Evolutionary conservation across 2,113 vertebrate species (phyloP), one percentile per base, ranked within the genome.

Genomic region (Ivindomyrus marchei): DNA sequence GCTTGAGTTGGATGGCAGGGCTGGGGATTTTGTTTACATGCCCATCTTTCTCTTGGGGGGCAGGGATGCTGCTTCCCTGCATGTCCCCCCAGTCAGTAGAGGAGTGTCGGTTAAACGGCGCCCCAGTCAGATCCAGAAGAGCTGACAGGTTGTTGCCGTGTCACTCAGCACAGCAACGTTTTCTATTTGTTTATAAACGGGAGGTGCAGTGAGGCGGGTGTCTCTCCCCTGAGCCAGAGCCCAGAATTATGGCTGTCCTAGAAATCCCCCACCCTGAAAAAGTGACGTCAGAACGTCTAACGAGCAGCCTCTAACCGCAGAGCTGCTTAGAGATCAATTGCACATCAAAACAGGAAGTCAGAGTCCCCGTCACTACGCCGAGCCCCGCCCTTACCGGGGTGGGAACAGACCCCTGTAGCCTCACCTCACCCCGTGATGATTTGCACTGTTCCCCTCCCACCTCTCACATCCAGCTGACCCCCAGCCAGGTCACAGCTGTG

Each of bases 371-470:
- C 5, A 4, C 46, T 42, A 80, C 36, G 1, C 31, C 15, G 19
- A 39, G 74, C 31, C 74, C 70, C 4, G 6, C 11, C 15, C 31
- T 80, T 15, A 80, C 13, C 15, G 1, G 74, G 74, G 74, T 13
- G 88, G 88, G 88, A 70, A 31, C 90, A 92, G 92, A 93, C 88
- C 46, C 53, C 10, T 10, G 1, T 89, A 70, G 52, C 89, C 66
- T 87, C 92, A 91, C 42, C 90, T 87, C 90, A 91, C 90, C 91
- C 92, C 91, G 93, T 92, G 93, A 91, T 91, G 90, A 93, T 94
- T 94, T 94, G 93, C 93, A 93, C 93, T 94, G 93, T 88, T 92
- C 92, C 93, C 92, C 83, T 89, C 52, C 89, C 92, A 91, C 90
- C 88, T 90, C 83, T 90, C 86, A 80, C 56, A 92, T 90, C 87